A percentile compares a stretch with the other conserved stretches of the same genome.
Conservation (phyloP, 2,113 vertebrate species). For the Crotalus viridis region DNA sequence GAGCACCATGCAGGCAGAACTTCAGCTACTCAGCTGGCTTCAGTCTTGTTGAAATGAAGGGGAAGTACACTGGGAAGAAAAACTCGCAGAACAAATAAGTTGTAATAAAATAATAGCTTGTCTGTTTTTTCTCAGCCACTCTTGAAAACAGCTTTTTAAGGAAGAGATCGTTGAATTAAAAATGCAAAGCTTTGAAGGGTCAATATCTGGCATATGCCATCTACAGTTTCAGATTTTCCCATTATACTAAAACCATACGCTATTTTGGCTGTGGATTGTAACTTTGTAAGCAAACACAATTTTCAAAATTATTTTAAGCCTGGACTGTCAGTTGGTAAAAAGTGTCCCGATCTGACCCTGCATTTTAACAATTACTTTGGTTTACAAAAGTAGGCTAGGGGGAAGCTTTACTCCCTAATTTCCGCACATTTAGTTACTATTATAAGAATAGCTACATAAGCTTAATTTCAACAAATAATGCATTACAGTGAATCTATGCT, state of each 20-base stretch:
- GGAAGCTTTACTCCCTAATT: neutral
- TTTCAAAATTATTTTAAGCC: neutral
- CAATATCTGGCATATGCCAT: neutral
- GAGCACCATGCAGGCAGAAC: neutral
- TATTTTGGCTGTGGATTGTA: neutral
- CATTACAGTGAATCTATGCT: neutral
- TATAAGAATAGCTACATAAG: neutral
- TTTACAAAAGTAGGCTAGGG: neutral
- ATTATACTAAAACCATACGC: neutral
- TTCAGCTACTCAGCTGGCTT: neutral
- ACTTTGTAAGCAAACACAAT: neutral
- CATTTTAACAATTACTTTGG: neutral
- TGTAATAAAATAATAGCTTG: neutral
- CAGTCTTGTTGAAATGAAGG: neutral
- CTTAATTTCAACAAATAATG: neutral
- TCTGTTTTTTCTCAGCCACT: neutral
- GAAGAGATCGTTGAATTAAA: neutral
- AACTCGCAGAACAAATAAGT: neutral
- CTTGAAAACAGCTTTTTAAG: neutral
- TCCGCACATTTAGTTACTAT: neutral
- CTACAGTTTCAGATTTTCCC: neutral
- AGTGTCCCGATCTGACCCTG: neutral
- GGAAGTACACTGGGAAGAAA: neutral
- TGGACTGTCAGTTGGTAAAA: neutral
- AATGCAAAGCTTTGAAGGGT: neutral